phyloP scores from a whole-genome alignment of 2,113 vertebrate genomes.

The Pipra filicauda region DNA sequence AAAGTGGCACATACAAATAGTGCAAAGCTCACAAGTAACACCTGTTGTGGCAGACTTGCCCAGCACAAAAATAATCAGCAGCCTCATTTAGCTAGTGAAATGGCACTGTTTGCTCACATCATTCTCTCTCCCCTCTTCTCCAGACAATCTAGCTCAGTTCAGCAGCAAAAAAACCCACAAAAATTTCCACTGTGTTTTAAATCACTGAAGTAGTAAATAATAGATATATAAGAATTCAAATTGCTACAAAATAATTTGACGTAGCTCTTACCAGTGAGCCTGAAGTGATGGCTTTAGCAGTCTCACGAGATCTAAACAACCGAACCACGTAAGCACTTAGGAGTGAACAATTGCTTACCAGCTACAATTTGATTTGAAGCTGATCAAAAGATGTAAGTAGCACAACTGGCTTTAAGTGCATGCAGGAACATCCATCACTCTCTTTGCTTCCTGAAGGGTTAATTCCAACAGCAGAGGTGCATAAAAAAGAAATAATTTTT shows the following conservation, averaged over 20 bases:
- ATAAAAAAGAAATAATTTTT: neutral
- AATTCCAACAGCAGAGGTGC: neutral
- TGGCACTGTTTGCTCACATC: neutral
- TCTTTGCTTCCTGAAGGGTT: neutral
- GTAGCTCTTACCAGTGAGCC: neutral
- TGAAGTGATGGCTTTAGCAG: neutral
- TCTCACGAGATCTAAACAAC: neutral
- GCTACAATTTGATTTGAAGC: neutral
- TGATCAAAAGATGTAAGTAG: neutral
- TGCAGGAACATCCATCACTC: neutral
- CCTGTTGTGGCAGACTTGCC: neutral
- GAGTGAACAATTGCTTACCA: neutral
- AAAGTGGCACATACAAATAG: neutral
- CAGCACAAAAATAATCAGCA: neutral
- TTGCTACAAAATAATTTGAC: conserved; percentile 34
- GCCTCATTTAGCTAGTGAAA: neutral
- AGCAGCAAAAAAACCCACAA: neutral
- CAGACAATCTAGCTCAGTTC: neutral
- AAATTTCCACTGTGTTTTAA: neutral
- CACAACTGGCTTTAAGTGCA: neutral
- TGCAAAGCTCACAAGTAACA: neutral
- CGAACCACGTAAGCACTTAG: neutral
- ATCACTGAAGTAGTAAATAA: conserved; percentile 28
- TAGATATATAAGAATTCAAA: neutral
- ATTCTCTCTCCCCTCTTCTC: neutral